A percentile compares a stretch with the other conserved stretches of the same genome.
These are phyloP conservation scores for Mixornis gularis DNA, from an alignment of 2,113 vertebrate species.

Conservation along the genomic window DNA sequence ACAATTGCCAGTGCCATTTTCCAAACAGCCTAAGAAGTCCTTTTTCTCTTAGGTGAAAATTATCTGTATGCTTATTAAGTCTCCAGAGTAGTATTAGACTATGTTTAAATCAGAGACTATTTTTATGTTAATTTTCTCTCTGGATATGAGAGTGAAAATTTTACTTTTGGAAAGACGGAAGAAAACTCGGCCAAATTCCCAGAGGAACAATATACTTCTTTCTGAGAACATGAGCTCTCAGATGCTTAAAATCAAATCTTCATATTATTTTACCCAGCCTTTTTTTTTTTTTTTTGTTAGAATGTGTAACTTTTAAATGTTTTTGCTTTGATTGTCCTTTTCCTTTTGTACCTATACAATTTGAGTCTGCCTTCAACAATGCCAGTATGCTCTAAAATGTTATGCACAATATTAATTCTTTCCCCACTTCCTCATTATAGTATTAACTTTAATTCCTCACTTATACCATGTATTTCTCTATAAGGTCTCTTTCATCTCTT, in stretches of 20 bases:
- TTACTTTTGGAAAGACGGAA: not conserved
- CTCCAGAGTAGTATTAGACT: not conserved
- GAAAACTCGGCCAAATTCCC: not conserved
- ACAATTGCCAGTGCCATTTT: not conserved
- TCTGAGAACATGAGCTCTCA: not conserved
- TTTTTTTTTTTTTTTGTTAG: not conserved
- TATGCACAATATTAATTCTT: not conserved
- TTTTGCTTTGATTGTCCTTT: not conserved
- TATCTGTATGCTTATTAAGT: not conserved
- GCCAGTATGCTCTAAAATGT: not conserved
- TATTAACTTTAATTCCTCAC: not conserved
- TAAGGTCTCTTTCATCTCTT: not conserved
- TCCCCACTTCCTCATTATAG: not conserved
- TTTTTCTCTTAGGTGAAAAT: not conserved
- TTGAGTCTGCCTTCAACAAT: not conserved
- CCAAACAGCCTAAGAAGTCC: not conserved
- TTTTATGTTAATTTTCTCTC: slow-evolving; percentile 16
- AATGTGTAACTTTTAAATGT: not conserved
- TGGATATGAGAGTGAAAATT: not conserved
- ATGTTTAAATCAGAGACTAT: not conserved
- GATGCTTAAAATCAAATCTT: not conserved
- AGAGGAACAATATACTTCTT: not conserved
- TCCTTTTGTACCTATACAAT: not conserved
- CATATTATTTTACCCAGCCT: not conserved
- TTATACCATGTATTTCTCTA: not conserved